Conservation (phyloP, 2,888 invertebrate species). For the Autographa gamma region DNA sequence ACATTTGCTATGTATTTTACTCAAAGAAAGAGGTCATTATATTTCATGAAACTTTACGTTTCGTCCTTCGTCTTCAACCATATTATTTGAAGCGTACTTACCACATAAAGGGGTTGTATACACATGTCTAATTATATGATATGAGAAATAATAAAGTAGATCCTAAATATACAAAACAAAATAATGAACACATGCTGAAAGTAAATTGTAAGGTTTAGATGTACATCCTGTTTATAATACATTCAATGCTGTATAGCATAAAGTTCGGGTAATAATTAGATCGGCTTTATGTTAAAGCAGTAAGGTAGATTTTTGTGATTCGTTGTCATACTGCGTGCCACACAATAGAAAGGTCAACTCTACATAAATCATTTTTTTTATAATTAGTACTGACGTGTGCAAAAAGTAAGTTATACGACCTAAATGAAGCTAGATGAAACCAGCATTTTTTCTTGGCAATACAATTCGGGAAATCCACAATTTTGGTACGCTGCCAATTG, state of each 20-base stretch:
- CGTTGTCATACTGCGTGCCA: neutral
- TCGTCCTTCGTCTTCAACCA: neutral
- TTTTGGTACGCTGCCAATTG: constrained; percentile 74
- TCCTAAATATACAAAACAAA: neutral
- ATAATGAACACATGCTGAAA: neutral
- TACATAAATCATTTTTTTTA: constrained; percentile 1
- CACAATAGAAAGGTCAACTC: neutral
- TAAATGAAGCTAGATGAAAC: constrained; percentile 63
- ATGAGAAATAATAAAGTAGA: constrained; percentile 4
- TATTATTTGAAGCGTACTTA: constrained; percentile 3
- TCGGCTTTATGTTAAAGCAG: neutral
- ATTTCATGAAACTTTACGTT: constrained; percentile 7
- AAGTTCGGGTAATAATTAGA: neutral
- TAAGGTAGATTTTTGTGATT: neutral
- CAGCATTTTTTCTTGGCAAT: constrained; percentile 76
- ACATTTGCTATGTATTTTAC: constrained; percentile 8
- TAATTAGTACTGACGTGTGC: constrained; percentile 17
- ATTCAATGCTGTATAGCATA: neutral
- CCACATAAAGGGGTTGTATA: neutral
- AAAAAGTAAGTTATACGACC: constrained; percentile 51
- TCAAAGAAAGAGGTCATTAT: constrained; percentile 6
- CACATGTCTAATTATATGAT: neutral
- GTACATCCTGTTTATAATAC: neutral
- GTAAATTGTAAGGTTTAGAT: neutral
- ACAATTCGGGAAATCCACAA: constrained; percentile 64